phyloP scores from a whole-genome alignment of 2,113 vertebrate genomes.

The Protobothrops flavoviridis region DNA sequence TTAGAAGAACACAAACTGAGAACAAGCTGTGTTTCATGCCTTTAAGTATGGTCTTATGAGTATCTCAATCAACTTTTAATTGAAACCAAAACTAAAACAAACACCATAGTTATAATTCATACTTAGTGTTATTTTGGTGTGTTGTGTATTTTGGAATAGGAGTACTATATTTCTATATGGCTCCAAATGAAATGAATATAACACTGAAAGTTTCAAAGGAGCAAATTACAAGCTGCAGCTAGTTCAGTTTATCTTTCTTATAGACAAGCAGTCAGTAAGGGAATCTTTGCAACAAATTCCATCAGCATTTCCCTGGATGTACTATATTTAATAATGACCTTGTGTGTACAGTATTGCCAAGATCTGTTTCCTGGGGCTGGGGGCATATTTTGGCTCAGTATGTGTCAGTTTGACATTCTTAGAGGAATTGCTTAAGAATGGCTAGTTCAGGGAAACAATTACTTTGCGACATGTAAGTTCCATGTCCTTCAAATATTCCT shows the following conservation, averaged over 20 bases:
- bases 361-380: not conserved
- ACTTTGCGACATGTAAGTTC: not conserved
- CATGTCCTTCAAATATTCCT: not conserved
- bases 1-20: not conserved
- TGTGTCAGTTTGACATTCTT: not conserved
- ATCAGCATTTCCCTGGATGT: not conserved
- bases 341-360: not conserved
- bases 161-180: not conserved
- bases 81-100: slow-evolving; percentile 12
- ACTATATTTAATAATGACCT: slow-evolving; percentile 26
- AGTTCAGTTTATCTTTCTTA: slow-evolving; percentile 11
- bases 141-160: slow-evolving; percentile 4
- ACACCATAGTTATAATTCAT: not conserved
- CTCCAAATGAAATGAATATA: slow-evolving; percentile 14
- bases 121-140: slow-evolving; percentile 24
- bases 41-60: not conserved
- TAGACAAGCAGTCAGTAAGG: slow-evolving; percentile 21
- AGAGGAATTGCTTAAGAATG: not conserved
- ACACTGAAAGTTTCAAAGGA: slow-evolving; percentile 11
- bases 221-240: not conserved
- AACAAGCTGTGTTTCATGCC: not conserved
- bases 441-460: not conserved
- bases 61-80: slow-evolving; percentile 12
- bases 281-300: slow-evolving; percentile 9
- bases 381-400: not conserved